Evolutionary conservation across 2,888 invertebrate genomes (phyloP).

Genomic region (Nymphalis c-album): DNA sequence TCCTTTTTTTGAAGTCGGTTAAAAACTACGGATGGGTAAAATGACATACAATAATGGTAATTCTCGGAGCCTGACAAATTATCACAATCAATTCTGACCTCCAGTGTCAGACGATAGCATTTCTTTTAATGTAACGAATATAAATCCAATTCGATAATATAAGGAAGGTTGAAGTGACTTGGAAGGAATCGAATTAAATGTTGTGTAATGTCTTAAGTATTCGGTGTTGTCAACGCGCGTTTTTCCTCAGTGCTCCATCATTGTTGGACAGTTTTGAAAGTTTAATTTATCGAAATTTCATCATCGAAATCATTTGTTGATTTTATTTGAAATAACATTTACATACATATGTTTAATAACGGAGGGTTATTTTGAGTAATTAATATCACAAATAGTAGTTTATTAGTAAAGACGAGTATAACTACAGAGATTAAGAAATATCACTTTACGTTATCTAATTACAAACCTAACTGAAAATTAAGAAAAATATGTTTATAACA

Average conservation of each 20-base stretch:
- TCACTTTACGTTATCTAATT: too few relatives aligned
- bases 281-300: slow-evolving; percentile 24
- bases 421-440: too few relatives aligned
- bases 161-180: slow-evolving; percentile 12
- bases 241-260: slow-evolving; percentile 32
- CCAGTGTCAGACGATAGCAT: not conserved
- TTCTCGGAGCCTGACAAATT: not conserved
- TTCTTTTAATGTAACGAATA: not conserved
- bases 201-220: slow-evolving; percentile 7
- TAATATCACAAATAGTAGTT: too few relatives aligned
- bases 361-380: too few relatives aligned
- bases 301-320: slow-evolving; percentile 12
- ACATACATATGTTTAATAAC: too few relatives aligned
- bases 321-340: not conserved
- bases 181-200: slow-evolving; percentile 13
- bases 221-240: not conserved
- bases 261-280: slow-evolving; percentile 29
- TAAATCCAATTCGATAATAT: not conserved
- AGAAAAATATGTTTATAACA: too few relatives aligned
- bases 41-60: not conserved
- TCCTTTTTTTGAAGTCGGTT: too few relatives aligned
- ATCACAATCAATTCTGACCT: slow-evolving; percentile 6
- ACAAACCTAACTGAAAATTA: too few relatives aligned
- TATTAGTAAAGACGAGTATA: too few relatives aligned
- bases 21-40: not conserved